phyloP scores from a whole-genome alignment of 2,888 invertebrate species.

The Carterocephalus palaemon region DNA sequence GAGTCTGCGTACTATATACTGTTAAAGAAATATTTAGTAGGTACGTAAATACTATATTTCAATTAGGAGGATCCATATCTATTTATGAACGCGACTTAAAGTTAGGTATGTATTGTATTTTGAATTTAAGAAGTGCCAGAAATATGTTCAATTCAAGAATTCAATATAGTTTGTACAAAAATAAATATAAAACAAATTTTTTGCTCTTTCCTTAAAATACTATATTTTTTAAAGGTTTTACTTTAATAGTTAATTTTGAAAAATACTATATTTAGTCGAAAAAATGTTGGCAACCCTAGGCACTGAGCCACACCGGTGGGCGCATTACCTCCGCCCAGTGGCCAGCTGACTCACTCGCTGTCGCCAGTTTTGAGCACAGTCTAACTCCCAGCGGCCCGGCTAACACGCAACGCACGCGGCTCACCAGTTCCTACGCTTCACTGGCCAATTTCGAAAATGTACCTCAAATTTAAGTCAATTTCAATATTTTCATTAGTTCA shows the following conservation, averaged over 20 bases:
- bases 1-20: too few species aligned
- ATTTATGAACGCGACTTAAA: too few species aligned
- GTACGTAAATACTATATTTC: too few species aligned
- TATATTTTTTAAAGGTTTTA: too few species aligned
- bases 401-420: conserved; percentile 64
- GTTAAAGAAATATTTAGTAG: too few species aligned
- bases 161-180: too few species aligned
- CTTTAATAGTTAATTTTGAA: too few species aligned
- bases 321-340: conserved; percentile 49
- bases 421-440: conserved; percentile 63
- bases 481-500: conserved; percentile 30
- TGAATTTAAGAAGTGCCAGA: too few species aligned
- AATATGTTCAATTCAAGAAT: too few species aligned
- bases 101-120: too few species aligned
- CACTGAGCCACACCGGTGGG: conserved; percentile 44
- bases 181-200: neutral
- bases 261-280: too few species aligned
- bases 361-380: conserved; percentile 54
- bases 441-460: conserved; percentile 59
- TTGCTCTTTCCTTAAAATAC: neutral
- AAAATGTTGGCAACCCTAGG: conserved; percentile 14
- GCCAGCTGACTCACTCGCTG: conserved; percentile 52
- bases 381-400: conserved; percentile 47
- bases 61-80: too few species aligned
- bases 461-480: conserved; percentile 44